Conservation (phyloP, 1,140 invertebrate species). For the Drosophila pachea region DNA sequence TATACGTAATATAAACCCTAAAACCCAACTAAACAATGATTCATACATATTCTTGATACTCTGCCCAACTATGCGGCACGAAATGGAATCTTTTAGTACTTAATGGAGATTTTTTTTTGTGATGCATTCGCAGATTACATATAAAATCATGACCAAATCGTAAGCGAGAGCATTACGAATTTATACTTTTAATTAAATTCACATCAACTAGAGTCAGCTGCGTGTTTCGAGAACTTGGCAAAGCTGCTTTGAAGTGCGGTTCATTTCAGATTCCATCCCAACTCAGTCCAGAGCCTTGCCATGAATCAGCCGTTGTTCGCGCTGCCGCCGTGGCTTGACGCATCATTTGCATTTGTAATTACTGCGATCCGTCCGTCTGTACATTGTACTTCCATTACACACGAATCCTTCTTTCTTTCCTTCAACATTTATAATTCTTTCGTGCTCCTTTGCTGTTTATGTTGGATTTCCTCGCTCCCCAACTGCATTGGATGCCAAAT, state of each 20-base stretch:
- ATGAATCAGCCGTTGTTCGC: too few species aligned
- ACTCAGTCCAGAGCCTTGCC: not conserved
- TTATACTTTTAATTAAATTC: constrained; percentile 40
- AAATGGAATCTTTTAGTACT: too few species aligned
- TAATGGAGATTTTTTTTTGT: not conserved
- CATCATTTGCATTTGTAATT: constrained; percentile 55
- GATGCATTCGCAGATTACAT: constrained; percentile 1
- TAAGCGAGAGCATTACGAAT: constrained; percentile 13
- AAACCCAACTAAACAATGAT: too few species aligned
- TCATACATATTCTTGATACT: too few species aligned
- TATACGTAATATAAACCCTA: too few species aligned
- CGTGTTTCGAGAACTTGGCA: constrained; percentile 22
- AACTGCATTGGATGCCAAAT: too few species aligned
- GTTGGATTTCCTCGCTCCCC: too few species aligned
- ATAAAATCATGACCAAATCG: not conserved
- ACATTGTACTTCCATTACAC: too few species aligned
- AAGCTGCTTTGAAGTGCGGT: constrained; percentile 9
- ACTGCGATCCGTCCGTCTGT: constrained; percentile 24
- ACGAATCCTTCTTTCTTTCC: not conserved
- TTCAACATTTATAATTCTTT: constrained; percentile 14
- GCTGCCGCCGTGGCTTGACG: constrained; percentile 32
- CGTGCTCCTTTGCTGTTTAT: constrained; percentile 2
- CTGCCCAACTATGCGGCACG: too few species aligned
- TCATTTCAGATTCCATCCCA: not conserved
- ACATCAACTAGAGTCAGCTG: constrained; percentile 31